Conservation (phyloP, 2,113 vertebrate genomes). For the Sakesphorus luctuosus region DNA sequence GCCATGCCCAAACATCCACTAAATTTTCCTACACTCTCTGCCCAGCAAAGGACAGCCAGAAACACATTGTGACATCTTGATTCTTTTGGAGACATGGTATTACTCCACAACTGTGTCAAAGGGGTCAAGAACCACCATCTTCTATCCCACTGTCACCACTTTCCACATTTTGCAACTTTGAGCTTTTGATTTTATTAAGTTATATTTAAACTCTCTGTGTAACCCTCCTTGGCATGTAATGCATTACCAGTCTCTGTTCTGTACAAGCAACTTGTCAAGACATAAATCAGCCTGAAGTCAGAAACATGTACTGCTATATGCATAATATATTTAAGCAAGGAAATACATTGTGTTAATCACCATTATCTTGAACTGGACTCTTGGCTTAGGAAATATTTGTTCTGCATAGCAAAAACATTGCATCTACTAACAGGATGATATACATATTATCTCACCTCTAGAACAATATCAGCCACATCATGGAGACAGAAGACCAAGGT, state of each 20-base stretch:
- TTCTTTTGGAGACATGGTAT: background rate
- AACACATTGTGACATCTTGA: background rate
- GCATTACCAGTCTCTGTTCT: background rate
- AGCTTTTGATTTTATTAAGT: background rate
- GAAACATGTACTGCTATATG: background rate
- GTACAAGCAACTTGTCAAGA: background rate
- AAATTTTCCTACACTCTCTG: background rate
- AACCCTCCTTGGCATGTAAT: background rate
- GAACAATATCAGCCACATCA: conserved; percentile 86
- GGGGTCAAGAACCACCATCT: background rate
- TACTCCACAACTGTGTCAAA: background rate
- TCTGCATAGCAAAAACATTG: background rate
- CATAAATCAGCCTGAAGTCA: background rate
- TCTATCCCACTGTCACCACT: background rate
- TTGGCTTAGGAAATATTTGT: background rate
- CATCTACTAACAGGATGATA: background rate
- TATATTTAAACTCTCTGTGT: background rate
- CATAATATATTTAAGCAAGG: background rate
- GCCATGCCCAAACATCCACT: background rate
- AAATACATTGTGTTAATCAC: background rate
- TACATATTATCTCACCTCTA: conserved; percentile 86
- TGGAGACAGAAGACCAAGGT: conserved; percentile 92
- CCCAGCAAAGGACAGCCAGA: background rate
- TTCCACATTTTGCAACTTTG: background rate
- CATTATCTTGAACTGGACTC: background rate